Evolutionary conservation across 2,797 vertebrate species (phyloP), one percentile per base, ranked within the genome.

Genomic region (Agapornis canus): DNA sequence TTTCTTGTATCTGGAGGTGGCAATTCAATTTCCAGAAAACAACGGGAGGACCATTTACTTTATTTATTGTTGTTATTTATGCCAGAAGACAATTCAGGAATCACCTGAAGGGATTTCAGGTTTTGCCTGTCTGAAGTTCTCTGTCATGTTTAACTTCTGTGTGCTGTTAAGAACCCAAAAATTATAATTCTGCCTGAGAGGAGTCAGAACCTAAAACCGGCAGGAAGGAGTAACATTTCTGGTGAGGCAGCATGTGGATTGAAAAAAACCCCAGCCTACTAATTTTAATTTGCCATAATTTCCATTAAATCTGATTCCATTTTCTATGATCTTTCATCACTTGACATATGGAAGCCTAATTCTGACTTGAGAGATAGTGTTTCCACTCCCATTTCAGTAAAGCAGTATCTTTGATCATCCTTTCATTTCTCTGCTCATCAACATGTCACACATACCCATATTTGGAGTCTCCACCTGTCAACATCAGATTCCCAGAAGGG

Each of bases 351-450:
- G 29, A 32, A 96, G 59, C 68, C 51, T 96, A 92, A 91, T 95
- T 96, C 90, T 97, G 90, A 90, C 87, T 95, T 65, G 49, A 57
- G 91, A 95, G 93, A 86, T 78, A 59, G 71, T 61, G 64, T 95
- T 95, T 95, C 96, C 10, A 76, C 82, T 96, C 42, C 52, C 81
- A 40, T 89, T 95, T 77, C 85, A 91, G 79, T 63, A 88, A 75
- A 89, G 37, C 47, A 64, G 59, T 90, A 80, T 82, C 94, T 95
- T 82, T 93, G 93, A 92, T 95, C 95, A 84, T 71, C 63, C 64
- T 95, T 89, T 77, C 78, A 45, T 82, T 93, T 77, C 83, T 84
- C 31, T 49, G 64, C 31, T 69, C 5, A 3, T 90, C 91, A 86
- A 56, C 71, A 91, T 61, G 80, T 91, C 85, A 88, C 49, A 69